Base-by-base conservation (phyloP, 2,113 vertebrate species). In the Tonatia bakeri region DNA sequence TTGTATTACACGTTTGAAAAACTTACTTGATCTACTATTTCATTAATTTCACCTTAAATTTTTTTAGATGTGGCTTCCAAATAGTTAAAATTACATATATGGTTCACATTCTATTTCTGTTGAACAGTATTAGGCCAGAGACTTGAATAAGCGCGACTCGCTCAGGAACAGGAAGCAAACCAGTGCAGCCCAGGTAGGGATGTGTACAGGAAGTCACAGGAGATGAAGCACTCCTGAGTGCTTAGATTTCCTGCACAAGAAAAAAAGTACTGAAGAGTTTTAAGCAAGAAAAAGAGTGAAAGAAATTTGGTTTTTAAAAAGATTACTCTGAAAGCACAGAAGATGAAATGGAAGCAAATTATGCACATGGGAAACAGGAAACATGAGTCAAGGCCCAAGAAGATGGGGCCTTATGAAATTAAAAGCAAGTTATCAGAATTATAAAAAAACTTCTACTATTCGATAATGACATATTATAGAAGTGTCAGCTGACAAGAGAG, bases 341-440 rank as follows among this genome's bases (percentile, higher is more conserved):
- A 87, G 43, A 50, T 45, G n/a, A 91, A 72, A 79, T 1, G 8
- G 17, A 91, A 96, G 70, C 82, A 87, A 95, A 95, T 72, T n/a
- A 69, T 16, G 70, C 3, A 72, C 9, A 38, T 13, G 45, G 70
- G 59, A 81, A 28, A 81, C 5, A 61, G 9, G 12, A 61, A 54
- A 87, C n/a, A 83, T 22, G 20, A 93, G 59, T 54, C 26, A 77
- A 88, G 47, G n/a, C n/a, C 77, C 31, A 65, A 83, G 59, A 94
- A 64, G 54, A 93, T 19, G 26, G 88, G 26, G 54, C 9, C 36
- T 87, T 91, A 52, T 36, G 26, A 77, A 75, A 85, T 64, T 61
- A 90, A 75, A 75, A 94, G 22, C n/a, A 69, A 91, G 43, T 6
- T 83, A 70, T 14, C n/a, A 87, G 28, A 80, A 87, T 75, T 90